Evolutionary conservation across 2,113 vertebrate species (phyloP).

Genomic region (Pelecanoides urinatrix): DNA sequence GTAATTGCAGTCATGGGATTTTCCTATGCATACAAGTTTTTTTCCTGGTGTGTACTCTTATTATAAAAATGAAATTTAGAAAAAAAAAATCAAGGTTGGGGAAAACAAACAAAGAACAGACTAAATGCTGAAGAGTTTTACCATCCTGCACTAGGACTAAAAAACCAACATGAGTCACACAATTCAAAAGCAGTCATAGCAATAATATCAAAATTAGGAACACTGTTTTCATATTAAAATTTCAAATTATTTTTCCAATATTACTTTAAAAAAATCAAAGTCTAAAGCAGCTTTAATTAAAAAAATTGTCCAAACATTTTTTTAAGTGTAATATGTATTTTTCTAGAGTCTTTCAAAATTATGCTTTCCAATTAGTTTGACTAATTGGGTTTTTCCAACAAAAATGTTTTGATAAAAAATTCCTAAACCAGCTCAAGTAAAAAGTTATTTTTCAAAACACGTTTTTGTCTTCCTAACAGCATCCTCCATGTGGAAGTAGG

Average conservation of each 20-base stretch:
- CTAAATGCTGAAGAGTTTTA: background rate
- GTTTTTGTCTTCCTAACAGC: conserved; percentile 23
- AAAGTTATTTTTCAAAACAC: background rate
- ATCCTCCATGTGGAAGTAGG: background rate
- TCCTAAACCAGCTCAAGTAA: background rate
- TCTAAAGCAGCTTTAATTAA: background rate
- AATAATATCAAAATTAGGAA: background rate
- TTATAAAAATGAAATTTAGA: background rate
- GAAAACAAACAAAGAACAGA: background rate
- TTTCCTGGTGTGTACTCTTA: background rate
- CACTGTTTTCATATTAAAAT: background rate
- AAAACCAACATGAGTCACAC: background rate
- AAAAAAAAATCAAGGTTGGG: background rate
- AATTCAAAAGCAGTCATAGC: background rate
- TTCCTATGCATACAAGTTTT: background rate
- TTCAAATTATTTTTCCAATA: background rate
- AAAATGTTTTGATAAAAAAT: background rate
- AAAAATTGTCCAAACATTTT: background rate
- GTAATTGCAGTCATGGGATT: background rate
- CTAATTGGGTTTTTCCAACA: background rate
- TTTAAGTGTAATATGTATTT: background rate
- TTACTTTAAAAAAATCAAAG: background rate
- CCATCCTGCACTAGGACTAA: background rate
- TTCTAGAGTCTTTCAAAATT: background rate
- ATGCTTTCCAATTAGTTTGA: background rate